Base-by-base conservation (phyloP, 53 echinoderm and acorn worm genomes). In the Zoroaster sp. region DNA sequence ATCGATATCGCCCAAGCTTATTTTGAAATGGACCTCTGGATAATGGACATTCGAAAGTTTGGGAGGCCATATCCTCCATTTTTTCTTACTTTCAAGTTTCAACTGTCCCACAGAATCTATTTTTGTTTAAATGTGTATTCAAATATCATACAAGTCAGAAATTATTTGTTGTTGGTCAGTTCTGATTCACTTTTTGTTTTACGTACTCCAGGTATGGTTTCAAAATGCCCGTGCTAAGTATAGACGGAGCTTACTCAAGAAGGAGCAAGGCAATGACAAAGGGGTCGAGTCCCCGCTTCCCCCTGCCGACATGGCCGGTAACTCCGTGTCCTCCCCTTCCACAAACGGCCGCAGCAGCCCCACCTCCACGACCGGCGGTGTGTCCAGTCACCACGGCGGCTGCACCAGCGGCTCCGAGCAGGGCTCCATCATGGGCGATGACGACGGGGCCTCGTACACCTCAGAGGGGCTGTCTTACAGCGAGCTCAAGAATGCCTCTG, bases 151-250 rank as follows among this genome's bases (percentile, higher is more conserved):
- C 20, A 63, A 63, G 11, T 14, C 20, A 23, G 17, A 71, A 14
- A 37, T 11, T 71, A 32, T 37, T 34, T 36, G 38, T 77, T 18
- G 20, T 5, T 34, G 18, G n/a, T 34, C 42, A 28, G 40, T 36
- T 35, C 2, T 72, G 28, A 72, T 67, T 21, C 42, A 33, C 0
- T 68, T 68, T 59, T 21, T 32, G 6, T 17, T 15, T 40, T 23
- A 38, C 66, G 5, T 65, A 17, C 46, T 74, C 32, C 72, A 98
- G 98, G 98, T 98, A 2, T 98, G 98, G 98, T 98, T 98, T 69
- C 98, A 98, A 87, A 98, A 98, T 83, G 98, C 98, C 39, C 86
- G 98, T 21, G 98, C 98, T 14, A 98, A 98, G 79, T 96, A 94
- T 75, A 72, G 98, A 71, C 95, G 98, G 39, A 98, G 94, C 36